Evolutionary conservation across 2,888 invertebrate genomes (phyloP), one percentile per base, ranked within the genome.

Genomic region (Nemapogon koenigi): DNA sequence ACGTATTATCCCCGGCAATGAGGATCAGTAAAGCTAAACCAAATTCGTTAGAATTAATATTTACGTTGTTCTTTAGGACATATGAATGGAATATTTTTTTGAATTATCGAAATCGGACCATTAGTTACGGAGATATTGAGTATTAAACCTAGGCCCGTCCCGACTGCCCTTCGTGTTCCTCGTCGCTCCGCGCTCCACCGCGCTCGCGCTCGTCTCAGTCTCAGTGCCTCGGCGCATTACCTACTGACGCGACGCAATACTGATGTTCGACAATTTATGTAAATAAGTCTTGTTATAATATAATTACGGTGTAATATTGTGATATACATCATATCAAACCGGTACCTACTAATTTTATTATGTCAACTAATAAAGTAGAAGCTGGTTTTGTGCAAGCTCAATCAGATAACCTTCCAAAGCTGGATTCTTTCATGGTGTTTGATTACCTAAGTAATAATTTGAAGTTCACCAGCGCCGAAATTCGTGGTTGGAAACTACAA

Each of bases 371-470:
- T 7, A 22, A 22, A 22, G 6, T 22, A 22, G 7, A 30, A 30
- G 14, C 8, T 27, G 36, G 36, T 36, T 36, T 36, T 36, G 27
- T 10, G 27, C 36, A 36, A 27, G 36, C 16, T 15, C 14, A 36
- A 16, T 16, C 14, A 8, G 16, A 36, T 36, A 27, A 36, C 27
- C 36, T 27, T 27, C 36, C 36, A 27, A 36, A 36, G 27, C 22
- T 36, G n/a, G 36, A 36, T 36, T 27, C 22, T 10, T 36, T 36
- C 14, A 36, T 35, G 35, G 35, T 35, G 15, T 35, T 22, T 19
- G 22, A 35, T 22, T 35, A 35, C 25, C 25, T 35, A 6, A 36
- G 28, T 27, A 36, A 36, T 27, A 11, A 36, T 36, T 36, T 11
- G 6, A 36, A 36, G n/a, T 36, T 16, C 36, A 36, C 36, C 15